Conservation (phyloP, 2,888 invertebrate genomes). For the Barypeithes pellucidus region DNA sequence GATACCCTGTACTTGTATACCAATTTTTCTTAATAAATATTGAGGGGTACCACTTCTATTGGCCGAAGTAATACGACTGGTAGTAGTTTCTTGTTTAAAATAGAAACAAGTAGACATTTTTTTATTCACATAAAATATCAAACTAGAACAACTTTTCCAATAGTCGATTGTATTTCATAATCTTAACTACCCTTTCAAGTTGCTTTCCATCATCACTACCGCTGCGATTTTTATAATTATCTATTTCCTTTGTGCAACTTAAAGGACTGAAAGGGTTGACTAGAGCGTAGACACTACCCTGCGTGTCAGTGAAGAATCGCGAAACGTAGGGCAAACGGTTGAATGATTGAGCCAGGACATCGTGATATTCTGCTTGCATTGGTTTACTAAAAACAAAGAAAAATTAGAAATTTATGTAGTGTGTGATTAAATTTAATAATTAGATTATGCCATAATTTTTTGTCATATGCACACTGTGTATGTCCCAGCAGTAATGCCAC, state of each 20-base stretch:
- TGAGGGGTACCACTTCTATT: too few species aligned
- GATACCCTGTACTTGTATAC: too few species aligned
- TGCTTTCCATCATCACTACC: neutral
- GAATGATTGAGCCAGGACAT: conserved; percentile 65
- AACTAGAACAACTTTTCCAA: conserved; percentile 49
- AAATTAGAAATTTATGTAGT: neutral
- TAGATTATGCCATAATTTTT: too few species aligned
- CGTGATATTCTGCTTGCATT: conserved; percentile 65
- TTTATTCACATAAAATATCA: too few species aligned
- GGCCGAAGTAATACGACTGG: too few species aligned
- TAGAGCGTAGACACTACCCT: conserved; percentile 65
- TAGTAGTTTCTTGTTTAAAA: too few species aligned
- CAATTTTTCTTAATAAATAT: too few species aligned
- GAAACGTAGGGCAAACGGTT: conserved; percentile 64
- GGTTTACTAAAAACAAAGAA: conserved; percentile 61
- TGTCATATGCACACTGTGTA: too few species aligned
- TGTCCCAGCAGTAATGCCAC: too few species aligned
- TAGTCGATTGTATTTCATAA: conserved; percentile 60
- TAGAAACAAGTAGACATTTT: too few species aligned
- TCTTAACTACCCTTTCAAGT: conserved; percentile 56
- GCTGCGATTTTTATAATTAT: conserved; percentile 4
- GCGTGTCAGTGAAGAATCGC: conserved; percentile 63
- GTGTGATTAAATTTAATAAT: too few species aligned
- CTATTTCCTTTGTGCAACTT: conserved; percentile 53
- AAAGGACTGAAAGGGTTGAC: conserved; percentile 61